Evolutionary conservation across 2,113 vertebrate species (phyloP).

Genomic region (Scopus umbretta): DNA sequence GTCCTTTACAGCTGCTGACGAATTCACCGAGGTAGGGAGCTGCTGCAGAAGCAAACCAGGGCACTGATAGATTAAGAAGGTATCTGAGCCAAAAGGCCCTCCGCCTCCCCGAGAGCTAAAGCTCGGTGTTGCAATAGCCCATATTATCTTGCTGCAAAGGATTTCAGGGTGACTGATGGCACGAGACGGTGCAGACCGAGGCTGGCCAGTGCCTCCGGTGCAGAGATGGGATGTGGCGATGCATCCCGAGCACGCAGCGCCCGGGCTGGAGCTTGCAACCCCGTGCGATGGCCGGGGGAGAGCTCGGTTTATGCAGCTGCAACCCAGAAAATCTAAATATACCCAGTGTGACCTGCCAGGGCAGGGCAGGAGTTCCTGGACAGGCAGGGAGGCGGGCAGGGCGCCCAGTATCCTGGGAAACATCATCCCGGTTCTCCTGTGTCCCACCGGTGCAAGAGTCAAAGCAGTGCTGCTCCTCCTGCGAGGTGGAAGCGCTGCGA

Average conservation of each 20-base stretch:
- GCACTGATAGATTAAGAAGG: fast-evolving
- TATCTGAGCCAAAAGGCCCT: background rate
- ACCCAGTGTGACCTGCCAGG: background rate
- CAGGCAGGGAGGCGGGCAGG: background rate
- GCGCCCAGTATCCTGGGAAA: fast-evolving
- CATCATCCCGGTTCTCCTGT: background rate
- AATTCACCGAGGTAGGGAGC: background rate
- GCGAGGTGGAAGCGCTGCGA: background rate
- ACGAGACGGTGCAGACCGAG: fast-evolving
- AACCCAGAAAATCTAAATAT: background rate
- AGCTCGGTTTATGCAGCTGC: fast-evolving
- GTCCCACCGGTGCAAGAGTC: background rate
- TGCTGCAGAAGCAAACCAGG: background rate
- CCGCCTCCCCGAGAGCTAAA: background rate
- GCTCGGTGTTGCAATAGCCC: background rate
- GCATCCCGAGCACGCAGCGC: fast-evolving
- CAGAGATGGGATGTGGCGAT: fast-evolving
- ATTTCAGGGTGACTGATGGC: background rate
- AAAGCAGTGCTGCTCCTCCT: background rate
- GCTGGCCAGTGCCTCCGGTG: background rate
- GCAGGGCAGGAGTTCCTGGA: background rate
- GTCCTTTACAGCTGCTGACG: background rate
- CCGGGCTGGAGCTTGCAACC: fast-evolving
- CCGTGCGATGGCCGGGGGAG: fast-evolving
- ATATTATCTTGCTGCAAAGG: background rate